phyloP scores from a whole-genome alignment of 1,140 invertebrate genomes.

The Camponotus floridanus region DNA sequence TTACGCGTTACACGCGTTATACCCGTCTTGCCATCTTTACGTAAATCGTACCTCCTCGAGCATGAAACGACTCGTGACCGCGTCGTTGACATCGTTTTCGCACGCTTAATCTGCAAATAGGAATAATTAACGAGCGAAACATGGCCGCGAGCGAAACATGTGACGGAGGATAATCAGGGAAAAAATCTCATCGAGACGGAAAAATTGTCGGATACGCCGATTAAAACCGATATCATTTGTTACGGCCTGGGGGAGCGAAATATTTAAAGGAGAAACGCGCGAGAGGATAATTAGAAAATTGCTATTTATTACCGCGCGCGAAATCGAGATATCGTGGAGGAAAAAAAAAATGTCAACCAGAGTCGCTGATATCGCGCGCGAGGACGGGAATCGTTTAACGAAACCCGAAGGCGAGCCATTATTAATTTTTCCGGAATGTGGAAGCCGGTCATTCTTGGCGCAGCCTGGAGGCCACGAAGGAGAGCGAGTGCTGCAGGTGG shows the following conservation, averaged over 20 bases:
- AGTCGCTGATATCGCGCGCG: constrained; percentile 29
- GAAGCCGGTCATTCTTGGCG: constrained; percentile 82
- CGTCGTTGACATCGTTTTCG: neutral
- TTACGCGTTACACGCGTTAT: constrained; percentile 68
- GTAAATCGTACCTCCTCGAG: constrained; percentile 2
- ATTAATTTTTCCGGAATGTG: constrained; percentile 81
- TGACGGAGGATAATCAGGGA: neutral
- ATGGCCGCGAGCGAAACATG: neutral
- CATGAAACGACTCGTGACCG: constrained; percentile 15
- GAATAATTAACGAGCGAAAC: constrained; percentile 24
- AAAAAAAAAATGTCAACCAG: constrained; percentile 27
- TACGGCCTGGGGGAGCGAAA: neutral
- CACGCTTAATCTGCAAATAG: constrained; percentile 40
- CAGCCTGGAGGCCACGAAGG: constrained; percentile 74
- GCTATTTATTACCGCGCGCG: constrained; percentile 30
- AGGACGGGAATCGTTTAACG: constrained; percentile 50
- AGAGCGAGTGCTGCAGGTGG: constrained; percentile 83
- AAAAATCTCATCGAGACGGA: neutral
- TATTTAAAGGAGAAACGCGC: constrained; percentile 15
- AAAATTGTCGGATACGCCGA: neutral
- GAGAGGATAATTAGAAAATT: constrained; percentile 38
- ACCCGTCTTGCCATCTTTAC: neutral
- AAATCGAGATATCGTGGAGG: neutral
- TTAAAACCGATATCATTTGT: constrained; percentile 22
- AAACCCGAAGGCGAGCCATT: constrained; percentile 73